Percentiles rank a stretch among this genome's conserved stretches.
Evolutionary conservation across 1,140 invertebrate genomes (phyloP).

Genomic region (Caerostris extrusa): DNA sequence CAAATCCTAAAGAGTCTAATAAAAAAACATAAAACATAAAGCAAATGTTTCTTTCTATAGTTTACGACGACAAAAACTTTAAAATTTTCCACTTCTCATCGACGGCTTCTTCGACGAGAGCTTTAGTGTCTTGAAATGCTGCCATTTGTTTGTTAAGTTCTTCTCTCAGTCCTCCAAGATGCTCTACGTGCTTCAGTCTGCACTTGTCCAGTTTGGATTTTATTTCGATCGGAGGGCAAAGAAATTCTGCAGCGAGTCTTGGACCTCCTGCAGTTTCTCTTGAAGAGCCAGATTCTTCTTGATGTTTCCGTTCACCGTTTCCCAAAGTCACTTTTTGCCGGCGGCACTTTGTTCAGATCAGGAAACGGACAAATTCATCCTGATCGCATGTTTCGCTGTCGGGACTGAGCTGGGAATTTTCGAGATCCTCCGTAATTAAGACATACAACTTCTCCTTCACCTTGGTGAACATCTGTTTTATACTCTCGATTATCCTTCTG

Average conservation of each 20-base stretch:
- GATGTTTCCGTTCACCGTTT: not conserved
- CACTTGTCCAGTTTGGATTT: not conserved
- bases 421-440: not conserved
- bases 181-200: not conserved
- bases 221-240: not conserved
- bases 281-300: not conserved
- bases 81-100: not conserved
- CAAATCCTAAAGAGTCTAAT: not conserved
- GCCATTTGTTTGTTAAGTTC: not conserved
- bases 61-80: not conserved
- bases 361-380: not conserved
- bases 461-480: not conserved
- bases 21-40: not conserved
- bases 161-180: not conserved
- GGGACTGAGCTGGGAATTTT: not conserved
- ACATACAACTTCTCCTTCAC: not conserved
- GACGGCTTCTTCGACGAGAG: not conserved
- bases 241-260: not conserved
- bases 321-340: not conserved
- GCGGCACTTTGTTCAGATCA: not conserved
- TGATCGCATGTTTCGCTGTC: not conserved
- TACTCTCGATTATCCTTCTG: not conserved
- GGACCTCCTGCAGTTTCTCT: constrained; percentile 1
- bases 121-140: not conserved
- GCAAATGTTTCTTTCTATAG: not conserved